A percentile compares a stretch with the other conserved stretches of the same genome.
Evolutionary conservation across 2,797 vertebrate genomes (phyloP).

Genomic region (Megalops cyprinoides): DNA sequence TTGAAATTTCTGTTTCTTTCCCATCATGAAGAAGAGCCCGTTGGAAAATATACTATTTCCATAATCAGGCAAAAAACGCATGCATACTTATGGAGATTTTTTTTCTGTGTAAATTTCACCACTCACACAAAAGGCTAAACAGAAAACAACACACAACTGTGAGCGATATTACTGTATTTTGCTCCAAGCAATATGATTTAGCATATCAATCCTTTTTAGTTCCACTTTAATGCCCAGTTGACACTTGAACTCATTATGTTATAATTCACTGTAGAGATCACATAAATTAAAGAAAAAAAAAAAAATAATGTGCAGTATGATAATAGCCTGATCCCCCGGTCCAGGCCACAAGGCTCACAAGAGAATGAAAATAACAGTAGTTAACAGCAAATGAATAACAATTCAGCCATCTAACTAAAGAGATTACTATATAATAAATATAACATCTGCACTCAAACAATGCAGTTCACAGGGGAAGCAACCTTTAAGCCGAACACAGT

Average conservation of each 20-base stretch:
- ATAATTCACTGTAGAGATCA: constrained; percentile 42
- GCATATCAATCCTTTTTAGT: constrained; percentile 46
- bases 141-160: constrained; percentile 7
- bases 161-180: constrained; percentile 32
- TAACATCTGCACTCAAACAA: constrained; percentile 3
- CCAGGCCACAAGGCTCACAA: constrained; percentile 11
- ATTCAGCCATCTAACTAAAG: constrained; percentile 16
- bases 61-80: constrained; percentile 4
- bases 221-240: constrained; percentile 50
- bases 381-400: constrained; percentile 20
- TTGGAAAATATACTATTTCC: constrained; percentile 10
- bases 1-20: not conserved
- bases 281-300: constrained; percentile 42
- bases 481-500: not conserved
- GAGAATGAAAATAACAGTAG: constrained; percentile 10
- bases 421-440: not conserved
- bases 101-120: not conserved
- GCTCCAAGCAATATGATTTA: constrained; percentile 42
- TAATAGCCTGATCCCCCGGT: constrained; percentile 11
- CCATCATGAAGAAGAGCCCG: not conserved
- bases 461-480: constrained; percentile 1
- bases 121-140: constrained; percentile 12
- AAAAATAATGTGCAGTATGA: constrained; percentile 30
- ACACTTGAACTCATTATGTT: constrained; percentile 45
- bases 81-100: constrained; percentile 2